Conservation (phyloP, 1,140 invertebrate genomes). For the Aphaenogaster ashmeadi region DNA sequence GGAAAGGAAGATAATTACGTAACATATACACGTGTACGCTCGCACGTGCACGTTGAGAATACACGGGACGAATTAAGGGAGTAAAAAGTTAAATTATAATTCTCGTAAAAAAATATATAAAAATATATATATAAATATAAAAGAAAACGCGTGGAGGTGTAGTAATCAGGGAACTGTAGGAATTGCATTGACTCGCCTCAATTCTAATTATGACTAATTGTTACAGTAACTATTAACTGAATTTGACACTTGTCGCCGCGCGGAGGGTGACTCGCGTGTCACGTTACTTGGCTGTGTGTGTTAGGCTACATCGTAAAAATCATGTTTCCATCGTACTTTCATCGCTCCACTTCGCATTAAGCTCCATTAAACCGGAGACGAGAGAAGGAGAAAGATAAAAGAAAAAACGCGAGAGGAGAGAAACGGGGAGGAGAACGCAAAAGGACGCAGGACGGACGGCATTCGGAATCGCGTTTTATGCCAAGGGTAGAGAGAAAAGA, state of each 20-base stretch:
- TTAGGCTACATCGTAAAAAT: slow-evolving; percentile 83
- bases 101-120: background rate
- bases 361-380: slow-evolving; percentile 66
- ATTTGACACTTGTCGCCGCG: slow-evolving; percentile 78
- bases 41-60: background rate
- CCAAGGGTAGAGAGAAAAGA: slow-evolving; percentile 2
- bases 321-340: slow-evolving; percentile 78
- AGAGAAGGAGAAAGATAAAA: slow-evolving; percentile 15
- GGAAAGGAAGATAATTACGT: slow-evolving; percentile 63
- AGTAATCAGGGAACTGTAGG: slow-evolving; percentile 81
- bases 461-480: slow-evolving; percentile 55
- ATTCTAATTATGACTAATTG: slow-evolving; percentile 79
- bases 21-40: background rate
- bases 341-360: slow-evolving; percentile 70
- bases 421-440: background rate
- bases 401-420: slow-evolving; percentile 2
- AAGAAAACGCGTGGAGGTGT: slow-evolving; percentile 71
- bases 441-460: slow-evolving; percentile 11
- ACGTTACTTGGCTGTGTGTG: slow-evolving; percentile 86
- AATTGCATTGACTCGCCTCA: slow-evolving; percentile 84
- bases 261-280: slow-evolving; percentile 75
- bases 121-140: slow-evolving; percentile 69
- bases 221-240: slow-evolving; percentile 78
- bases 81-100: background rate
- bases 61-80: background rate